A percentile compares a stretch with the other conserved stretches of the same genome.
phyloP scores from a whole-genome alignment of 2,113 vertebrate species.

The Syngnathus typhle region DNA sequence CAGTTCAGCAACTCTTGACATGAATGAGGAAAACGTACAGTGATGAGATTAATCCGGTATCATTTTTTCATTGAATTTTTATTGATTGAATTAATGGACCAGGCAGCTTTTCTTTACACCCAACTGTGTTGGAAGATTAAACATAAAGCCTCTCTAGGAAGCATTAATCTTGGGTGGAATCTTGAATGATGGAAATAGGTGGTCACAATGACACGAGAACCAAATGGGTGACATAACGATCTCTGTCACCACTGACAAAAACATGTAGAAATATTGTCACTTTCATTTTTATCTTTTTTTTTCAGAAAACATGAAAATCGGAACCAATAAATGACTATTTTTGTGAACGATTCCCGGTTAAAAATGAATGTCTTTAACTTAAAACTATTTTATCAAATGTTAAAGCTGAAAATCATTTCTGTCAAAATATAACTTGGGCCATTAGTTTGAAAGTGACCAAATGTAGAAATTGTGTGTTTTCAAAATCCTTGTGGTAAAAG shows the following conservation, averaged over 20 bases:
- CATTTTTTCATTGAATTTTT: conserved; percentile 4
- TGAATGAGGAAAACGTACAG: neutral
- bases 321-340: too few relatives aligned
- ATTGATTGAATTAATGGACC: conserved; percentile 7
- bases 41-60: conserved; percentile 4
- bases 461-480: too few relatives aligned
- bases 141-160: neutral
- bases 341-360: too few relatives aligned
- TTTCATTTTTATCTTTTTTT: too few relatives aligned
- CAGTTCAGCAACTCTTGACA: conserved; percentile 1
- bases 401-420: too few relatives aligned
- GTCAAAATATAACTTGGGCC: too few relatives aligned
- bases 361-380: too few relatives aligned
- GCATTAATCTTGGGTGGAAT: neutral
- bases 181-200: neutral
- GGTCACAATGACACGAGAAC: conserved; percentile 12
- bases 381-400: too few relatives aligned
- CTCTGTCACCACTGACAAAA: conserved; percentile 2
- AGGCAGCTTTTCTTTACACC: neutral
- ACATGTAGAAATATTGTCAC: too few relatives aligned
- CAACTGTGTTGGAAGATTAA: neutral
- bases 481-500: too few relatives aligned
- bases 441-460: too few relatives aligned
- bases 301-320: too few relatives aligned
- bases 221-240: neutral